Evolutionary conservation across 2,888 invertebrate species (phyloP), one percentile per base, ranked within the genome.

Genomic region (Tetanocera ferruginea): DNA sequence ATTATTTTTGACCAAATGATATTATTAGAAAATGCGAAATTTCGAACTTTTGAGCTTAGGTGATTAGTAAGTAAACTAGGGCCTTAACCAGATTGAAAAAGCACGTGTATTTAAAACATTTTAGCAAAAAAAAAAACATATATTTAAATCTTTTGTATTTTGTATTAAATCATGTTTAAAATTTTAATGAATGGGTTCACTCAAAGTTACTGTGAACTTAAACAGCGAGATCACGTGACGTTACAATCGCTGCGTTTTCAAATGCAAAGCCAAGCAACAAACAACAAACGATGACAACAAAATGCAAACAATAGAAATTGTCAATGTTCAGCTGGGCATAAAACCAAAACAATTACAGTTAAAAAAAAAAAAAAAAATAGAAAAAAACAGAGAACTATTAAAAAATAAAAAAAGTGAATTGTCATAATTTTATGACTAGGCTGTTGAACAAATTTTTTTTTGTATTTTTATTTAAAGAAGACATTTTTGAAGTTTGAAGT

Each of bases 331-430:
- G 78, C 76, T 76, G 76, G 69, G 71, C 80, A 76, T 80, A 76
- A 78, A 80, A 80, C 78, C 76, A 78, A 80, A 80, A 78, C 78
- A 80, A 80, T 80, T 80, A 79, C 60, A 74, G 55, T 75, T 52
- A 64, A 14, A 31, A 1, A 64, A 64, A n/a, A 25, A 64, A 69
- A 43, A 23, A 67, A 5, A 19, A 28, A 14, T 8, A 62, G 17
- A 19, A 62, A 62, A 64, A 62, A 62, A 62, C 3, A 17, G 1
- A 34, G n/a, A 1, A 17, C 31, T n/a, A 64, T 31, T n/a, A 64
- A 64, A 64, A 64, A 64, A 23, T 28, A 34, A 34, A 19, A 55
- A 55, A 55, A 43, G n/a, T 4, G 37, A 37, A 73, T 73, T 73
- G 72, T 73, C 72, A 73, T 73, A 43, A 49, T 69, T 69, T 37